Conservation (phyloP, 2,113 vertebrate species). For the Hoplias malabaricus region DNA sequence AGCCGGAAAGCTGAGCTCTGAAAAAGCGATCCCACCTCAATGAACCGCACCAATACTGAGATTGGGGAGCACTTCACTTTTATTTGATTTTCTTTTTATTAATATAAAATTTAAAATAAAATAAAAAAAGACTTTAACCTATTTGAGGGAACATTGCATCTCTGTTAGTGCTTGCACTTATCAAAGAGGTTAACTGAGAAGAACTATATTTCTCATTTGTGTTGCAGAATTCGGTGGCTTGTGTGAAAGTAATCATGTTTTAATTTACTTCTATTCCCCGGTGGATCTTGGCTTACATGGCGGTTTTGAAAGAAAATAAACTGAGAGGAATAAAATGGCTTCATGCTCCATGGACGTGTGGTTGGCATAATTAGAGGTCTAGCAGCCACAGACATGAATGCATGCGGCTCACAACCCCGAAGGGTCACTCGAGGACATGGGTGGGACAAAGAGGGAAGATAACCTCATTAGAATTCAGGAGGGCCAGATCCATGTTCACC, state of each 20-base stretch:
- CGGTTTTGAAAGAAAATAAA: not conserved
- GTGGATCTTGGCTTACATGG: conserved; percentile 23
- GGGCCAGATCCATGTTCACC: not conserved
- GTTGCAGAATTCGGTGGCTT: conserved; percentile 5
- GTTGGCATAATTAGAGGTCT: not conserved
- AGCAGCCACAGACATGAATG: not conserved
- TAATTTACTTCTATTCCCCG: conserved; percentile 23
- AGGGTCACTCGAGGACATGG: conserved; percentile 14
- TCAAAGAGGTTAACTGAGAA: conserved; percentile 18
- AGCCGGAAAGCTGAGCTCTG: not conserved
- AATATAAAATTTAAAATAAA: conserved; percentile 34
- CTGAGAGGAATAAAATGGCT: not conserved
- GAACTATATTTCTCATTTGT: conserved; percentile 24
- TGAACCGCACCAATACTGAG: conserved; percentile 10
- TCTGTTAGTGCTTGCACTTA: conserved; percentile 32
- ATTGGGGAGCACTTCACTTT: conserved; percentile 9
- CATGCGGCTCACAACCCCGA: conserved; percentile 22
- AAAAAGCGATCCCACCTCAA: conserved; percentile 24
- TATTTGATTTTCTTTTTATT: conserved; percentile 44
- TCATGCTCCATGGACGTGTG: not conserved
- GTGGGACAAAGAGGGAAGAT: not conserved
- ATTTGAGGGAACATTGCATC: conserved; percentile 14
- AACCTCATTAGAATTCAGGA: conserved; percentile 15
- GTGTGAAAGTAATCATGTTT: conserved; percentile 40
- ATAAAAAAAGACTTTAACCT: conserved; percentile 16